phyloP scores from a whole-genome alignment of 2,888 invertebrate species.

The Xestobium rufovillosum region DNA sequence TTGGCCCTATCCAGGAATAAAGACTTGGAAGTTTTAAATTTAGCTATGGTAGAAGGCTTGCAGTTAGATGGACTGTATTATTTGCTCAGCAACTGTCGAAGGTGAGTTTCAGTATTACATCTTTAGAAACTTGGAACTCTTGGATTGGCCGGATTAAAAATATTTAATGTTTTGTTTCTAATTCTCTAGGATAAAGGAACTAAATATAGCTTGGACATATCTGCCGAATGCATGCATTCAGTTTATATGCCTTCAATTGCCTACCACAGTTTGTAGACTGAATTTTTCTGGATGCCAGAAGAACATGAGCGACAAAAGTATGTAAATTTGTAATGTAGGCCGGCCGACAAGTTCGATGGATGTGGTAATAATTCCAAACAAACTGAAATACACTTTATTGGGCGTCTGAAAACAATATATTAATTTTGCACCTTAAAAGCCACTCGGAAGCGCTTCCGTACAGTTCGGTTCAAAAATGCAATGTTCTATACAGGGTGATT shows the following conservation, averaged over 20 bases:
- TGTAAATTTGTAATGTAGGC: no score
- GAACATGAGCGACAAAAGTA: conserved; percentile 66
- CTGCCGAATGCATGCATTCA: conserved; percentile 54
- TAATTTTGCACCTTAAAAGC: no score
- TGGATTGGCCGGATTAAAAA: conserved; percentile 1
- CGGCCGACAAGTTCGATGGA: no score
- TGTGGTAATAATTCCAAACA: no score
- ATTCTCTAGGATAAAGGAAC: conserved; percentile 52
- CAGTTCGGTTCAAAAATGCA: no score
- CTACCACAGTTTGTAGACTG: conserved; percentile 59
- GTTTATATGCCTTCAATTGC: conserved; percentile 53
- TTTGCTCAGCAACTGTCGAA: conserved; percentile 54
- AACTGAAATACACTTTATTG: no score
- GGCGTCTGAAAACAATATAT: no score
- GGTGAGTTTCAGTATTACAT: conserved; percentile 38
- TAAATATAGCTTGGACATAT: conserved; percentile 80
- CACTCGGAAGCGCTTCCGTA: no score
- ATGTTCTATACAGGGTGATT: no score
- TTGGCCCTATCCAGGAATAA: conserved; percentile 58
- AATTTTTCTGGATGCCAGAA: conserved; percentile 79
- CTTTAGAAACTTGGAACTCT: neutral
- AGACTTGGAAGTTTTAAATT: conserved; percentile 70
- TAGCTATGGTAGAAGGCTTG: conserved; percentile 74
- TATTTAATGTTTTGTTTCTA: conserved; percentile 13
- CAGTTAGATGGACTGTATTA: conserved; percentile 54